Percentiles rank a stretch among this genome's conserved stretches.
Evolutionary conservation across 2,113 vertebrate genomes (phyloP).

Genomic region (Sterna hirundo): DNA sequence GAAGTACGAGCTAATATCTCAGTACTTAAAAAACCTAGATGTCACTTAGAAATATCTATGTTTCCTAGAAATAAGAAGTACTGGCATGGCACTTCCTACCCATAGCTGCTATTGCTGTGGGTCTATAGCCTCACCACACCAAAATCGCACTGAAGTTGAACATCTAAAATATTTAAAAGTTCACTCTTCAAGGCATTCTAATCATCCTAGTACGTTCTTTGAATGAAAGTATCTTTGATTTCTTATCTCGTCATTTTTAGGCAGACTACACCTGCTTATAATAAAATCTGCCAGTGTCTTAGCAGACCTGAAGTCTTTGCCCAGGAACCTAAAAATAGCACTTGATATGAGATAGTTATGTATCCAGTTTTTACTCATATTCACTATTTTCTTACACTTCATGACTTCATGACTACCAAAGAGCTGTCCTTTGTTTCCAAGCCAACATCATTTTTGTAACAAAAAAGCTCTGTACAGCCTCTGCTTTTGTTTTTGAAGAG

Average conservation of each 20-base stretch:
- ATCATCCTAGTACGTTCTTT: background rate
- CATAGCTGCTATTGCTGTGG: background rate
- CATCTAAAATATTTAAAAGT: background rate
- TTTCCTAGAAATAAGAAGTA: background rate
- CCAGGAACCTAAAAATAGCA: background rate
- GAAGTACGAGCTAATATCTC: background rate
- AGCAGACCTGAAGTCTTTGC: background rate
- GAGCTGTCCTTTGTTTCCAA: constrained; percentile 41
- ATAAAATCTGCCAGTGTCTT: background rate
- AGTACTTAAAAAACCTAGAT: background rate
- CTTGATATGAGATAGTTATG: background rate
- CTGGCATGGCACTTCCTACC: background rate
- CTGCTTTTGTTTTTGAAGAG: background rate
- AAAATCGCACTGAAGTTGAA: background rate
- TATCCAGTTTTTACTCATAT: background rate
- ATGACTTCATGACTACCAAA: background rate
- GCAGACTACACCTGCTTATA: background rate
- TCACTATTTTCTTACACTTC: background rate
- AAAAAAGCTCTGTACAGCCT: background rate
- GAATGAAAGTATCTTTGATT: background rate
- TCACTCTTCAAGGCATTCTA: background rate
- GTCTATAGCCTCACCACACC: background rate
- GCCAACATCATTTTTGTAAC: background rate
- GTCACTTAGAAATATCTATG: background rate
- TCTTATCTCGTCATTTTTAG: background rate